These are phyloP conservation scores for Oostethus manadensis DNA, from an alignment of 2,113 vertebrate species.

Conservation along the genomic window DNA sequence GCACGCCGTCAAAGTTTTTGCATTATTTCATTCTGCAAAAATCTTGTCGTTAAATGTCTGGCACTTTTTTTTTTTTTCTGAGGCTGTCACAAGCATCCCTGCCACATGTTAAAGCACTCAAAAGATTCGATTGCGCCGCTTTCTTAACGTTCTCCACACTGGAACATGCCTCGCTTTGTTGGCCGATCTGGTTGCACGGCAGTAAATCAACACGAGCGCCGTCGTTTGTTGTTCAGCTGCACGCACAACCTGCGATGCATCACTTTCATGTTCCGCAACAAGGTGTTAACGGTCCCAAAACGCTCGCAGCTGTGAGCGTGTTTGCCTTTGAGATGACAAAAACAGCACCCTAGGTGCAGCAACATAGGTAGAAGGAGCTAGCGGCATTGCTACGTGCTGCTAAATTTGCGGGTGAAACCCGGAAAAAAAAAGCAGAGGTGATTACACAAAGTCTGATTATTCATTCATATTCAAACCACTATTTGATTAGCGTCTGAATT, in stretches of 20 bases:
- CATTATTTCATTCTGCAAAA: neutral
- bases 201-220: conserved; percentile 39
- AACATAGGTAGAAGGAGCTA: conserved; percentile 18
- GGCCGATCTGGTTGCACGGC: conserved; percentile 52
- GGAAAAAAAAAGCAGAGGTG: conserved; percentile 9
- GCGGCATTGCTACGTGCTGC: conserved; percentile 44
- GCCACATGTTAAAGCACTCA: conserved; percentile 51
- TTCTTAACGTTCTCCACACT: conserved; percentile 52
- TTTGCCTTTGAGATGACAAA: conserved; percentile 44
- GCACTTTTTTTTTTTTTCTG: conserved; percentile 30
- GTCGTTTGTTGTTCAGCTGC: conserved; percentile 24
- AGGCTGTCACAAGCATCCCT: conserved; percentile 21
- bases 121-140: conserved; percentile 30
- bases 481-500: conserved; percentile 63
- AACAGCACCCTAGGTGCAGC: conserved; percentile 12
- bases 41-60: conserved; percentile 15
- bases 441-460: conserved; percentile 14
- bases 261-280: conserved; percentile 63
- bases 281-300: conserved; percentile 70
- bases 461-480: conserved; percentile 40
- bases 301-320: conserved; percentile 66
- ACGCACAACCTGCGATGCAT: conserved; percentile 37
- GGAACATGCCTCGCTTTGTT: conserved; percentile 44
- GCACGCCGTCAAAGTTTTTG: conserved; percentile 5
- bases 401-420: neutral